Evolutionary conservation across 1,140 invertebrate species (phyloP), one percentile per base, ranked within the genome.

Genomic region (Heliconius melpomene): DNA sequence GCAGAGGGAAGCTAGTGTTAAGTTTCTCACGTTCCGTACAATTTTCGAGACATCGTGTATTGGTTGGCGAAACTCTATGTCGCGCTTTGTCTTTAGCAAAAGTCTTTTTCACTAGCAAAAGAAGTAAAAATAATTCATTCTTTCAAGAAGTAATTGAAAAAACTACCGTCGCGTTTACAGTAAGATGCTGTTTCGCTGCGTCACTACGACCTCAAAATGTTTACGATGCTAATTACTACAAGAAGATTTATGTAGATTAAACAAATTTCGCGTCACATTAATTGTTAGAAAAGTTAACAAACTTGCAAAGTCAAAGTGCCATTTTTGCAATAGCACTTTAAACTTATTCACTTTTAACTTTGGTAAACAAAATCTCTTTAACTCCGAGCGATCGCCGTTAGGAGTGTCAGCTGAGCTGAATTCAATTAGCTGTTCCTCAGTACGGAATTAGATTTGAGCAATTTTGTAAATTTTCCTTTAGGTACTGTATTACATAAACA

Each of bases 341-440:
- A 66, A 66, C 60, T 66, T 66, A 66, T 66, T 66, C 60, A 29
- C 60, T 66, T 66, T 66, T 26, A 66, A 66, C 60, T 66, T 66
- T 66, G 60, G 60, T 66, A 66, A 66, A 66, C 60, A 66, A 26
- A 66, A 66, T 66, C 60, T 66, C 26, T 66, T 66, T 29, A 66
- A 29, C 60, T 66, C 60, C 0, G 23, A 66, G 60, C 60, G 60
- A 66, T 66, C 60, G 26, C 60, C 60, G 60, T 29, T 66, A 66
- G 57, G n/a, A 23, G 57, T 16, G 57, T 29, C 23, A 66, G 11
- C 23, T 66, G 2, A 26, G 23, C 57, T 23, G 57, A 11, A 66
- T 66, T 66, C 23, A 66, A 66, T 66, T 66, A 66, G 11, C 23
- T 66, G 23, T 13, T 29, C 9, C 60, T 26, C 11, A 26, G 23